phyloP scores from a whole-genome alignment of 92 coral and sea anemone genomes.

The Parazoanthus swiftii region DNA sequence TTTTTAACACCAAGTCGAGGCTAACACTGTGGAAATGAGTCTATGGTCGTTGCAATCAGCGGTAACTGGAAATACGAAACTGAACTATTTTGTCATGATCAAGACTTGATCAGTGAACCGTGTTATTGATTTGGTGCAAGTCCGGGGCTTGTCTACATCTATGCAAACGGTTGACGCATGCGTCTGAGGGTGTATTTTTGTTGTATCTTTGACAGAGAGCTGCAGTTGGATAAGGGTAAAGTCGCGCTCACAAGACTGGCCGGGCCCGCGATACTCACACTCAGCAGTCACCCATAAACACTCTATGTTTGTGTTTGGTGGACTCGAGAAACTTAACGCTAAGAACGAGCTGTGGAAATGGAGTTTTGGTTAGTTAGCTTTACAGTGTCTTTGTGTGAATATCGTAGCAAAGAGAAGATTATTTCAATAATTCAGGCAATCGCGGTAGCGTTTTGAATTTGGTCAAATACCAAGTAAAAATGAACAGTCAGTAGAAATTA shows the following conservation, averaged over 20 bases:
- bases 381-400: neutral
- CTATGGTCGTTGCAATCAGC: no score
- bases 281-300: constrained; percentile 85
- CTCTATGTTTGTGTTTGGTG: constrained; percentile 90
- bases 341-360: constrained; percentile 93
- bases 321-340: constrained; percentile 76
- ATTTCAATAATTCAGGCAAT: neutral
- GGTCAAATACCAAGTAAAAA: neutral
- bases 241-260: constrained; percentile 67
- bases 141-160: neutral
- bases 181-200: neutral
- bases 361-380: constrained; percentile 81
- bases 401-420: neutral
- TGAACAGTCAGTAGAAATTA: neutral
- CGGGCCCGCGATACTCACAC: constrained; percentile 91
- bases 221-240: constrained; percentile 68
- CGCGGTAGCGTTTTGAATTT: no score
- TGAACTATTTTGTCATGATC: no score
- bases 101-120: neutral
- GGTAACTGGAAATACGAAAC: no score
- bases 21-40: no score
- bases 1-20: no score
- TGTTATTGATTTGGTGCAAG: neutral
- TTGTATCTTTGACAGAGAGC: constrained; percentile 48
- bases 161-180: neutral